These are phyloP conservation scores for Brachystomella parvula DNA, from an alignment of 1,140 invertebrate species.

Conservation along the genomic window DNA sequence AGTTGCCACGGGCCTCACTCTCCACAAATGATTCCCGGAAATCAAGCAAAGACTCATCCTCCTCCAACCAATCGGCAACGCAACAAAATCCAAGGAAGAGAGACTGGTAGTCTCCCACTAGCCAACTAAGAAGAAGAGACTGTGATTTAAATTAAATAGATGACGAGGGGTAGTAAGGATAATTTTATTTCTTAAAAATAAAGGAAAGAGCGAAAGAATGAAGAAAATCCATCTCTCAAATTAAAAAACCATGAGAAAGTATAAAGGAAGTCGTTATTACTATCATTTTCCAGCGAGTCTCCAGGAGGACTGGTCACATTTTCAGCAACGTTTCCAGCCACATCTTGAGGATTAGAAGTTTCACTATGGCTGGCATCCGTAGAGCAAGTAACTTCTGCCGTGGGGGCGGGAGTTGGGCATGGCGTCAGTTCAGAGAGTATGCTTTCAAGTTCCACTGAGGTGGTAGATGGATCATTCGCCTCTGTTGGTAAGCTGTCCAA, in stretches of 20 bases:
- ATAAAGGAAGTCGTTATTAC: neutral
- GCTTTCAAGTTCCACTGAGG: neutral
- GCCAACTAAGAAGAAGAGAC: neutral
- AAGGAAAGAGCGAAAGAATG: neutral
- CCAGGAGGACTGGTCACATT: no score
- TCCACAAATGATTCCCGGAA: no score
- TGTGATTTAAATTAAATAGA: neutral
- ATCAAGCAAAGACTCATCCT: conserved; percentile 1
- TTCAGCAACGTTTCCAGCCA: no score
- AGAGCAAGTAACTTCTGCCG: neutral
- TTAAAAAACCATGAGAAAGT: neutral
- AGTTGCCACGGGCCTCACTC: neutral
- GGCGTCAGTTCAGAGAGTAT: neutral
- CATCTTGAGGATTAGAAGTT: no score
- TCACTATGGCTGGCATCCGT: neutral
- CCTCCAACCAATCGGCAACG: neutral
- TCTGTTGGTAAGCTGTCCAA: no score
- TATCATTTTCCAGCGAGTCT: no score
- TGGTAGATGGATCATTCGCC: neutral
- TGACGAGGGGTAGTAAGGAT: neutral
- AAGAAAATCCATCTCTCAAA: neutral
- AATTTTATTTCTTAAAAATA: neutral
- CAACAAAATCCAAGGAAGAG: neutral
- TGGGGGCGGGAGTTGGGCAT: neutral
- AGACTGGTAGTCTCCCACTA: conserved; percentile 3